Evolutionary conservation across 2,888 invertebrate genomes (phyloP).

Genomic region (Mactromeris polynyma): DNA sequence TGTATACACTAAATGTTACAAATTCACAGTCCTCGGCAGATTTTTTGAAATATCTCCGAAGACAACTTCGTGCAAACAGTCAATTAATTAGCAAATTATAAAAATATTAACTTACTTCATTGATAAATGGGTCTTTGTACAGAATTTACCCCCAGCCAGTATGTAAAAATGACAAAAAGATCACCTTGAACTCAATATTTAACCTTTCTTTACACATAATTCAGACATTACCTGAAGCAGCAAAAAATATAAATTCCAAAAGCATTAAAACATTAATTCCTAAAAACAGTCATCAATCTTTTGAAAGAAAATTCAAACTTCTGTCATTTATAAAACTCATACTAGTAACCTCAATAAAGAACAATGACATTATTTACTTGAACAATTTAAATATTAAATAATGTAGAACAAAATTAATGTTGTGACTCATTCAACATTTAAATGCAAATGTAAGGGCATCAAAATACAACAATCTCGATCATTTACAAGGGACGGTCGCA

Average conservation of each 20-base stretch:
- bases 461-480: no score
- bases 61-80: background rate
- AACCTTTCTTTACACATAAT: background rate
- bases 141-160: background rate
- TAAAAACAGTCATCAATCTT: background rate
- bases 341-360: no score
- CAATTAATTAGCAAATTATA: slow-evolving; percentile 6
- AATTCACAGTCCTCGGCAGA: background rate
- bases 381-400: no score
- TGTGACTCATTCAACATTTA: no score
- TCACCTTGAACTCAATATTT: background rate
- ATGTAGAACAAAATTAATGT: no score
- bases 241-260: background rate
- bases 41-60: background rate
- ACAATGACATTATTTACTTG: no score
- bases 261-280: background rate
- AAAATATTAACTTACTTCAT: background rate
- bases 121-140: background rate
- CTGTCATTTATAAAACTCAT: no score
- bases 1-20: background rate
- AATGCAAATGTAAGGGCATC: no score
- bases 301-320: background rate
- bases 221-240: background rate
- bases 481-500: no score
- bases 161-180: background rate